Evolutionary conservation across 2,797 vertebrate genomes (phyloP), one percentile per base, ranked within the genome.

Genomic region (Gadopsis marmoratus): DNA sequence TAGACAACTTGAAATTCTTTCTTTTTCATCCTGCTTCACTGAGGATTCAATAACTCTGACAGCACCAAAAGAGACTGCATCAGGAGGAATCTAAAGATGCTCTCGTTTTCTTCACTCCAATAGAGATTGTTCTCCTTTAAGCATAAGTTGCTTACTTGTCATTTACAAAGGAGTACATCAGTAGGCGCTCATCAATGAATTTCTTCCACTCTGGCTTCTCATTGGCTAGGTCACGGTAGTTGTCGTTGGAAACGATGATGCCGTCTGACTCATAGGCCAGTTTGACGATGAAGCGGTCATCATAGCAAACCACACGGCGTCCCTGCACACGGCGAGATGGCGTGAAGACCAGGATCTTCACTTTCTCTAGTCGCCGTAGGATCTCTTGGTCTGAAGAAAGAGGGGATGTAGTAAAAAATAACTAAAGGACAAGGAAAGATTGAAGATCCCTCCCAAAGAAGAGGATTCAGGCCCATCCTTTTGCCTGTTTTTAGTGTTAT

Each of bases 131-230:
- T 69, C 4, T 62, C 6, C 10, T 66, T 59, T 31, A 5, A n/a
- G 1, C 7, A 14, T 11, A 17, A n/a, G 16, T 43, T 47, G 88
- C 98, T 97, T 95, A 99, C 98, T 99, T 99, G 96, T 99, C 98
- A 71, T 99, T 99, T 77, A 99, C 98, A 87, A 99, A 99, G 2
- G 98, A 99, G 91, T 99, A 99, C 98, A 99, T 99, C 81, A 99
- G 94, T 76, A 99, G 93, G 41, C 98, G 96, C 71, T 99, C 97
- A 41, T 99, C 98, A 58, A 99, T 98, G 92, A 99, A 99, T 87
- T 97, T 99, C 95, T 98, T 99, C 98, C 98, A 99, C 84, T 99
- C 98, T 0, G 97, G 97, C 79, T 98, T 99, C 86, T 99, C 98
- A 66, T 99, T 99, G 62, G 97, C 97, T 56, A 99, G 91, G 83